Evolutionary conservation across 2,797 vertebrate genomes (phyloP).

Genomic region (Schizopygopsis pylzovi): DNA sequence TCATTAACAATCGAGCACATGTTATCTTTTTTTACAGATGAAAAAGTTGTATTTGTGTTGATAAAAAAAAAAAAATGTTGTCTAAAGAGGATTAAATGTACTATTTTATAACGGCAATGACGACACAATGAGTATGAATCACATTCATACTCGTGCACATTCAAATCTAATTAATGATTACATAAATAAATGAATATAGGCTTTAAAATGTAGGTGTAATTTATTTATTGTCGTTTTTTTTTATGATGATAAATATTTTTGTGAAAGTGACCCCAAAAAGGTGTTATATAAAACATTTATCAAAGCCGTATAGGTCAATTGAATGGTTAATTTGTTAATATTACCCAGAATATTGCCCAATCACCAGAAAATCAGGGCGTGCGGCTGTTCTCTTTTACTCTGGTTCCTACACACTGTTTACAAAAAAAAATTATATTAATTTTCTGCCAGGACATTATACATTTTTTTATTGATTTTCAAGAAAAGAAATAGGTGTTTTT

Average conservation of each 20-base stretch:
- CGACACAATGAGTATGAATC: not conserved
- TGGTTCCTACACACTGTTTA: not conserved
- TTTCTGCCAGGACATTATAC: too few relatives aligned
- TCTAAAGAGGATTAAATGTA: not conserved
- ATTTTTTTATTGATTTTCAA: not conserved
- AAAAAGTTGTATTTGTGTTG: not conserved
- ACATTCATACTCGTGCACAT: not conserved
- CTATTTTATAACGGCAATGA: not conserved
- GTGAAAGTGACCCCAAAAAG: not conserved
- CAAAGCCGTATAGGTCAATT: not conserved
- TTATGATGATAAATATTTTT: not conserved
- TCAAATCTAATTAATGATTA: not conserved
- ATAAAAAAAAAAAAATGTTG: not conserved
- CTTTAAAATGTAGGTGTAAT: not conserved
- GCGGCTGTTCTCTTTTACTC: conserved; percentile 1
- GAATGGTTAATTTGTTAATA: not conserved
- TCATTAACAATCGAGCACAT: not conserved
- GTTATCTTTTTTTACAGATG: not conserved
- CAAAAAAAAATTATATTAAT: not conserved
- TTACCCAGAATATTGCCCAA: conserved; percentile 25
- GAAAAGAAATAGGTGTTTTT: not conserved
- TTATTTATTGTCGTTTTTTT: not conserved
- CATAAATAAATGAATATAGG: not conserved
- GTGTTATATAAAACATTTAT: not conserved
- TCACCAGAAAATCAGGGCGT: not conserved